A percentile compares a stretch with the other conserved stretches of the same genome.
Evolutionary conservation across 1,140 invertebrate genomes (phyloP).

Genomic region (Trachelipus rathkii): DNA sequence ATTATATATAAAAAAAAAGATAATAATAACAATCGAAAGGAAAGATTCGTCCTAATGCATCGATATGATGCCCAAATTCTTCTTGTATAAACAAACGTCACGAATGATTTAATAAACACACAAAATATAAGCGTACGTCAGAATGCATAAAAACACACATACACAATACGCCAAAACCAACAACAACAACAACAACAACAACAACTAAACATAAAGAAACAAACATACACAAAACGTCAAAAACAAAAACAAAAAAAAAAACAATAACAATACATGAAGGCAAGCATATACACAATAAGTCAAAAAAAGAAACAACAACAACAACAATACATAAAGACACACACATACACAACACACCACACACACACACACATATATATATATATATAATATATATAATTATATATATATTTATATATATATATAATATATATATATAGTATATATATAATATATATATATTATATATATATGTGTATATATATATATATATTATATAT

Average conservation of each 20-base stretch:
- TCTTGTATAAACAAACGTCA: background rate
- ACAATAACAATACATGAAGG: background rate
- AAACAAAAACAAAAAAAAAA: background rate
- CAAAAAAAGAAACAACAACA: background rate
- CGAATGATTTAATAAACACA: background rate
- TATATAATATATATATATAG: too few relatives aligned
- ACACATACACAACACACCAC: background rate
- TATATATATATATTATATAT: slow-evolving; percentile 29
- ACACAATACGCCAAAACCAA: background rate
- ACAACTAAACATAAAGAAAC: too few relatives aligned
- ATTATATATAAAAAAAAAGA: too few relatives aligned
- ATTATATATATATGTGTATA: slow-evolving; percentile 16
- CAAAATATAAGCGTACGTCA: too few relatives aligned
- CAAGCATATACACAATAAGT: background rate
- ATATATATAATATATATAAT: slow-evolving; percentile 27
- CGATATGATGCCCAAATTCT: too few relatives aligned
- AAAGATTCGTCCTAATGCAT: too few relatives aligned
- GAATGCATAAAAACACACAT: background rate
- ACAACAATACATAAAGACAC: background rate
- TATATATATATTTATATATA: slow-evolving; percentile 18
- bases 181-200: background rate
- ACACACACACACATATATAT: slow-evolving; percentile 18
- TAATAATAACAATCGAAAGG: too few relatives aligned
- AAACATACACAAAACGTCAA: background rate
- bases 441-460: background rate